A percentile compares a stretch with the other conserved stretches of the same genome.
Evolutionary conservation across 2,113 vertebrate genomes (phyloP).

Genomic region (Gadus chalcogrammus): DNA sequence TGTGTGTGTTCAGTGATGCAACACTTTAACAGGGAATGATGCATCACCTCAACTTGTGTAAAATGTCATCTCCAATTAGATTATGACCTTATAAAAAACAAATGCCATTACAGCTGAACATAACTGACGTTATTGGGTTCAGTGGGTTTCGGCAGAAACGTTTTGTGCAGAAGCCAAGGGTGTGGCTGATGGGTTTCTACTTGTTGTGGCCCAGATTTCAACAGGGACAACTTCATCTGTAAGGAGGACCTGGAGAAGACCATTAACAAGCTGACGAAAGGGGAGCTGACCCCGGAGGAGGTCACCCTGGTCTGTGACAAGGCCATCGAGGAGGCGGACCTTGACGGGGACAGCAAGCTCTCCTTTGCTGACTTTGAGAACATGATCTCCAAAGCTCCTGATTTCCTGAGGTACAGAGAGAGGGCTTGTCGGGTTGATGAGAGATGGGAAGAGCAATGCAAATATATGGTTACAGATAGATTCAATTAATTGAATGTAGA

Average conservation of each 20-base stretch:
- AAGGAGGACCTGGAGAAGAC: conserved; percentile 87
- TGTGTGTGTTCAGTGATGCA: no score
- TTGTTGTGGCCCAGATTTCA: conserved; percentile 79
- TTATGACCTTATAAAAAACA: no score
- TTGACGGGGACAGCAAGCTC: conserved; percentile 89
- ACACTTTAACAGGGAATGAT: no score
- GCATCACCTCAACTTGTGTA: no score
- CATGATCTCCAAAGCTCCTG: conserved; percentile 95
- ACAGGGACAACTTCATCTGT: conserved; percentile 95
- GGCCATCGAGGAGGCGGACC: conserved; percentile 91
- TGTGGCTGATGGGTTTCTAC: neutral
- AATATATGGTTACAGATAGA: no score
- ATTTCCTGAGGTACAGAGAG: conserved; percentile 88
- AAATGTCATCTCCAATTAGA: no score
- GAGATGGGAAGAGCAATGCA: neutral
- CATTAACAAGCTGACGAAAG: conserved; percentile 86
- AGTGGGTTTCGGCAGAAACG: neutral
- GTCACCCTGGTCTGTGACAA: conserved; percentile 89
- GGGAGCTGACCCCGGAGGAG: conserved; percentile 88
- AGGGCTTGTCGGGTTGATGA: no score
- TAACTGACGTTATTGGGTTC: no score
- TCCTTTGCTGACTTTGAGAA: conserved; percentile 93
- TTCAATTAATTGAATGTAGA: neutral
- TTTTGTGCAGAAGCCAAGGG: neutral
- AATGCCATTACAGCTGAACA: no score